Conservation (phyloP, 2,113 vertebrate genomes). For the Struthio camelus region DNA sequence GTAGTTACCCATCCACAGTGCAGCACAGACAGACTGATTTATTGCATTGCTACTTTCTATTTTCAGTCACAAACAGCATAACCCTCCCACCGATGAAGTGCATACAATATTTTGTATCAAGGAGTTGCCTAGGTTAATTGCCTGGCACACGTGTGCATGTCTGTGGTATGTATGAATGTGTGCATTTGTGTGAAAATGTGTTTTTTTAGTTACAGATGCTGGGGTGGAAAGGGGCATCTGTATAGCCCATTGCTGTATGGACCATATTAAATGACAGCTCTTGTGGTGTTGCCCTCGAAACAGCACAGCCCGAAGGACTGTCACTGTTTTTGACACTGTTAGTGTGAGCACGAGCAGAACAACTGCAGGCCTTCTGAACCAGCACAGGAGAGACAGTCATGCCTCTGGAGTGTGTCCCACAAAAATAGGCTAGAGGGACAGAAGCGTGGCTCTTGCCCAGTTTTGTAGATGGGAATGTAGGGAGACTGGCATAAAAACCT, state of each 20-base stretch:
- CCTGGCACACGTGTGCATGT: fast-evolving
- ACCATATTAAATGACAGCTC: fast-evolving
- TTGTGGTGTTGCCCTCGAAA: background rate
- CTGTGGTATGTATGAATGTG: no score
- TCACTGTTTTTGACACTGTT: background rate
- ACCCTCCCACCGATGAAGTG: background rate
- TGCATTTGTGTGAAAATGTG: background rate
- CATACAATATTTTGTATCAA: background rate
- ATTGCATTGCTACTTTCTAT: background rate
- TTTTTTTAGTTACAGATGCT: background rate
- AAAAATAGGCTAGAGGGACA: background rate
- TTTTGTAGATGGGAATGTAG: background rate
- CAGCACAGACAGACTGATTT: background rate
- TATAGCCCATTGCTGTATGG: background rate
- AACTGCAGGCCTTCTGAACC: fast-evolving
- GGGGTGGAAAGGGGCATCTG: background rate
- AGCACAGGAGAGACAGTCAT: background rate
- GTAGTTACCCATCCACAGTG: background rate
- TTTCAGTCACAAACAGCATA: background rate
- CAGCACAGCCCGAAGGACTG: background rate
- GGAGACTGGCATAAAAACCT: background rate
- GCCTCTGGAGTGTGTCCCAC: background rate
- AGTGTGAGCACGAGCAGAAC: background rate
- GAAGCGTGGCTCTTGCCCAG: background rate
- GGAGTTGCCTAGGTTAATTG: background rate